These are phyloP conservation scores for Microvelia longipes DNA, from an alignment of 1,140 invertebrate species.

Conservation along the genomic window DNA sequence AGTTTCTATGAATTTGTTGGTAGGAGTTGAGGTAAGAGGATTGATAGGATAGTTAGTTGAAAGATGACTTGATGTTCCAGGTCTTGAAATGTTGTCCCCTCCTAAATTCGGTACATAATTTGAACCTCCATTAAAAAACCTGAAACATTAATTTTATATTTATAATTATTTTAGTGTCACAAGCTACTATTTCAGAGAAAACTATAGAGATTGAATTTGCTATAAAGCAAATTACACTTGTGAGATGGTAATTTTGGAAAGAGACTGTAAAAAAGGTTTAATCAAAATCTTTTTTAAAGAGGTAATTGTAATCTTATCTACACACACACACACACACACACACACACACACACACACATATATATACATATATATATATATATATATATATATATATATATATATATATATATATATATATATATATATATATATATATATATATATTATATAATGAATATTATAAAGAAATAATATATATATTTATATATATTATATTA, in stretches of 20 bases:
- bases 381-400: too few relatives aligned
- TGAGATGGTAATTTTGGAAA: background rate
- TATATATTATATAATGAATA: too few relatives aligned
- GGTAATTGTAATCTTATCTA: background rate
- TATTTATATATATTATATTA: too few relatives aligned
- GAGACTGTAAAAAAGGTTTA: background rate
- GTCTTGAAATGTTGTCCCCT: background rate
- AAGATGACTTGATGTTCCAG: background rate
- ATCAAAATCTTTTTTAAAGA: background rate
- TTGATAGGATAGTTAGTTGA: background rate
- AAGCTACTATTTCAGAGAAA: background rate
- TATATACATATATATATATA: too few relatives aligned
- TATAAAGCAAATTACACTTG: background rate
- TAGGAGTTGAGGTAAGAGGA: background rate
- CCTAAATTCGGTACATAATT: background rate
- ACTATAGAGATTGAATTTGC: too few relatives aligned
- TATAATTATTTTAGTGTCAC: background rate
- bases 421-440: too few relatives aligned
- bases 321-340: too few relatives aligned
- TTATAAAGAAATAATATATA: too few relatives aligned
- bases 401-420: too few relatives aligned
- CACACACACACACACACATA: too few relatives aligned
- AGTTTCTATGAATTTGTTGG: background rate
- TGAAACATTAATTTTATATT: background rate
- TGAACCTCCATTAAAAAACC: background rate